phyloP scores from a whole-genome alignment of 2,113 vertebrate species.

The Coregonus clupeaformis region DNA sequence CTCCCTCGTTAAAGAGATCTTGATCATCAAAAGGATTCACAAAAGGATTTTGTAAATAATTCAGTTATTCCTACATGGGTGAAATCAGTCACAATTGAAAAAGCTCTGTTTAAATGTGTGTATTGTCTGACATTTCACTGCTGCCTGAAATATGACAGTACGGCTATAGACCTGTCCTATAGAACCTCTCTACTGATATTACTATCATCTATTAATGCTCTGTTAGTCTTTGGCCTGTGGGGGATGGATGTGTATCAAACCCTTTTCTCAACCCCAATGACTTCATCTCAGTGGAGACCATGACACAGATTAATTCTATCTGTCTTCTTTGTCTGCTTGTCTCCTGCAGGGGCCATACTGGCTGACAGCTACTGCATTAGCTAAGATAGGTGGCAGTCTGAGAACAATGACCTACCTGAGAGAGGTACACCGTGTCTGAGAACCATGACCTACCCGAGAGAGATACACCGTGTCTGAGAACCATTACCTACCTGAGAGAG shows the following conservation, averaged over 20 bases:
- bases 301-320: background rate
- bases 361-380: background rate
- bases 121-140: too few species aligned
- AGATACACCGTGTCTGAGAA: background rate
- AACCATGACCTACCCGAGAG: too few species aligned
- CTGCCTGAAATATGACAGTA: background rate
- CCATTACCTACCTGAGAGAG: too few species aligned
- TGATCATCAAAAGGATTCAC: too few species aligned
- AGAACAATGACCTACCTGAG: background rate
- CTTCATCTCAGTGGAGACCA: background rate
- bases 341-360: background rate
- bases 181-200: background rate
- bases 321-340: background rate
- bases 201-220: background rate
- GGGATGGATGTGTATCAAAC: conserved; percentile 2
- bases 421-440: background rate
- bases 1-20: too few species aligned
- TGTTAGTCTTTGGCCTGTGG: background rate
- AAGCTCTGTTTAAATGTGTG: too few species aligned
- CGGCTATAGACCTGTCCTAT: background rate
- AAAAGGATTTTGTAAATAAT: background rate
- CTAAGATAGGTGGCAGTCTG: background rate
- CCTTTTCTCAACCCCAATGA: background rate
- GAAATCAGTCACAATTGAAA: background rate
- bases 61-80: background rate